A percentile compares a stretch with the other conserved stretches of the same genome.
Conservation (phyloP, 2,888 invertebrate species). For the Isoperla grammatica region DNA sequence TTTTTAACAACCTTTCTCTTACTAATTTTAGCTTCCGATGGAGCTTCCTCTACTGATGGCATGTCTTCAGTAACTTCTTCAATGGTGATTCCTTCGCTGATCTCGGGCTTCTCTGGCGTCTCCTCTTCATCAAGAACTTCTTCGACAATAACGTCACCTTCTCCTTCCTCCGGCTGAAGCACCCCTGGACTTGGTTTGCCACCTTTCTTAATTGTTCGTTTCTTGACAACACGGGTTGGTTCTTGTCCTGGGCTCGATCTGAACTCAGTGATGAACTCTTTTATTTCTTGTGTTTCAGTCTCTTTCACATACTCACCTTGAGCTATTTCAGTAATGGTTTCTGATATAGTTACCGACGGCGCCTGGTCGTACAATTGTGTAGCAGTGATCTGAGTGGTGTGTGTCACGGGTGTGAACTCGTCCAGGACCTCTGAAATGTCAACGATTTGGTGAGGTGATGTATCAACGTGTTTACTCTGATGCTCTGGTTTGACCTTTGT, state of each 20-base stretch:
- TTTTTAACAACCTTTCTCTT: slow-evolving; percentile 39
- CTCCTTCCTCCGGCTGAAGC: slow-evolving; percentile 20
- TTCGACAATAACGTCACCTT: slow-evolving; percentile 27
- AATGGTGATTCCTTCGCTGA: slow-evolving; percentile 19
- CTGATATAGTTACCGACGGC: slow-evolving; percentile 25
- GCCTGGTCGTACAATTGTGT: slow-evolving; percentile 27
- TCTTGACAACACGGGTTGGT: slow-evolving; percentile 12
- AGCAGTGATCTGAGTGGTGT: slow-evolving; percentile 29
- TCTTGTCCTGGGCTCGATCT: slow-evolving; percentile 14
- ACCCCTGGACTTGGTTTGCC: slow-evolving; percentile 20
- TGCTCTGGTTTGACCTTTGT: slow-evolving; percentile 33
- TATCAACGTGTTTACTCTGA: slow-evolving; percentile 19
- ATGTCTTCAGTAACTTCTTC: slow-evolving; percentile 27
- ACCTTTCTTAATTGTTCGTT: slow-evolving; percentile 21
- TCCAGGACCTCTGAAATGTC: slow-evolving; percentile 35
- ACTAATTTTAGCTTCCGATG: slow-evolving; percentile 29
- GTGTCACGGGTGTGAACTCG: slow-evolving; percentile 31
- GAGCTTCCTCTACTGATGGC: slow-evolving; percentile 38
- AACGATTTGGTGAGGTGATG: slow-evolving; percentile 30
- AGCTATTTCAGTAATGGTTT: slow-evolving; percentile 26
- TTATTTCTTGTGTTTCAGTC: slow-evolving; percentile 19
- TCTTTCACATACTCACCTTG: slow-evolving; percentile 29
- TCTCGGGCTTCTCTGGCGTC: not conserved
- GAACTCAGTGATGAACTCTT: slow-evolving; percentile 18
- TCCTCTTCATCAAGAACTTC: slow-evolving; percentile 23